These are phyloP conservation scores for Prionailurus bengalensis DNA, from an alignment of 2,113 vertebrate genomes.

Conservation along the genomic window DNA sequence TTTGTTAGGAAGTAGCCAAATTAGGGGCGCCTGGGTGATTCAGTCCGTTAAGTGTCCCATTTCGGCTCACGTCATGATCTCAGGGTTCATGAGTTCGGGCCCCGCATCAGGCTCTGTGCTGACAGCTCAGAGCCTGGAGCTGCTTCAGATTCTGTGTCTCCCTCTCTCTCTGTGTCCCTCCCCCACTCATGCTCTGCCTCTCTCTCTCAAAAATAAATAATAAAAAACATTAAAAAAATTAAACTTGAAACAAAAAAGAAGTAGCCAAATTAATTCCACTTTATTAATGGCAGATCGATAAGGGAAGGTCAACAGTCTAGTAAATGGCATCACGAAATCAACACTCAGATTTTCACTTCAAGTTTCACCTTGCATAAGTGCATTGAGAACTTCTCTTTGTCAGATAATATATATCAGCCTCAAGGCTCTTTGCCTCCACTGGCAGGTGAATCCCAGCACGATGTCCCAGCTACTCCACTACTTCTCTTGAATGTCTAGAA, in stretches of 20 bases:
- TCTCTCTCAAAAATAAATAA: too few relatives aligned
- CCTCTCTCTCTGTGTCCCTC: too few relatives aligned
- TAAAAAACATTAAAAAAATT: too few relatives aligned
- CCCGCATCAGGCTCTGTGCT: too few relatives aligned
- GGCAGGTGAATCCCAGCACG: background rate
- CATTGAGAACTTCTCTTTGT: background rate
- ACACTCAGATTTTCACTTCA: background rate
- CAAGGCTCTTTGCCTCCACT: background rate
- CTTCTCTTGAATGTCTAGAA: background rate
- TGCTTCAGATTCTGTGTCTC: too few relatives aligned
- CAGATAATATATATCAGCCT: background rate
- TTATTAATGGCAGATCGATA: background rate
- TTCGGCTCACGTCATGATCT: too few relatives aligned
- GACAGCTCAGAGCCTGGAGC: too few relatives aligned
- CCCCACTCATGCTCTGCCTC: too few relatives aligned
- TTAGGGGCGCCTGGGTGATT: background rate
- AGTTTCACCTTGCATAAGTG: background rate
- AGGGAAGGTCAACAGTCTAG: background rate
- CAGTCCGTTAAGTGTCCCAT: too few relatives aligned
- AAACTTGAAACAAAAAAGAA: background rate
- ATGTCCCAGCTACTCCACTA: background rate
- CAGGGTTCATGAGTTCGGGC: too few relatives aligned
- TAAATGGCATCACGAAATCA: conserved; percentile 59
- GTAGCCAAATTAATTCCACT: background rate
- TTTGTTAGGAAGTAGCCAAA: background rate